Evolutionary conservation across 2,113 vertebrate species (phyloP).

Genomic region (Rattus rattus): DNA sequence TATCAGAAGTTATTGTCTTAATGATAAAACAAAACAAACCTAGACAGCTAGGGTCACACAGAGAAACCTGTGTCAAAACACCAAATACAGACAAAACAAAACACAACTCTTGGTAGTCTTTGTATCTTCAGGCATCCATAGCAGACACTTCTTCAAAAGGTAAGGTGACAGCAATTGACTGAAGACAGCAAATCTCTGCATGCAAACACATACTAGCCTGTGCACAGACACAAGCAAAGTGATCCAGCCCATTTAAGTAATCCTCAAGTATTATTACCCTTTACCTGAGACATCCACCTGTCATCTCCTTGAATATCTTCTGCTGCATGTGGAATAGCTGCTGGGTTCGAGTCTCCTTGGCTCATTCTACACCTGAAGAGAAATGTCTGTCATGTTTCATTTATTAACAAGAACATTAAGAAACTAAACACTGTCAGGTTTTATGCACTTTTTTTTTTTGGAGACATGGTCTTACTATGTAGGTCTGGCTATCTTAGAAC

Average conservation of each 20-base stretch:
- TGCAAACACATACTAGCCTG: background rate
- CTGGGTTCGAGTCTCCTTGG: slow-evolving; percentile 92
- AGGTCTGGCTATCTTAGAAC: background rate
- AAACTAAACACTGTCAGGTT: slow-evolving; percentile 9
- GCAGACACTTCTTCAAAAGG: background rate
- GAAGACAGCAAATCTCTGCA: background rate
- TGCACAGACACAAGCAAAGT: background rate
- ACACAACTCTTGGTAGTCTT: background rate
- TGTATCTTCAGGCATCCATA: background rate
- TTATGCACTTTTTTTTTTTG: background rate
- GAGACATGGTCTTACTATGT: background rate
- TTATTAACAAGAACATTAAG: slow-evolving; percentile 52
- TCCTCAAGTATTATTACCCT: background rate
- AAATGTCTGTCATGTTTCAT: slow-evolving; percentile 53
- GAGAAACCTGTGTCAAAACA: slow-evolving; percentile 2
- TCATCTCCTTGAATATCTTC: slow-evolving; percentile 95
- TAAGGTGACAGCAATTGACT: background rate
- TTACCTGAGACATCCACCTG: slow-evolving; percentile 97
- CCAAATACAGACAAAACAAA: slow-evolving; percentile 24
- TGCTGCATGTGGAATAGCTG: slow-evolving; percentile 90
- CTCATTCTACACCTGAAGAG: slow-evolving; percentile 91
- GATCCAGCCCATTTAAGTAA: background rate
- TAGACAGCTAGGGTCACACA: background rate
- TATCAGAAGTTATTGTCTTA: background rate
- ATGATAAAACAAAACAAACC: background rate